These are phyloP conservation scores for Vulpes vulpes DNA, from an alignment of 2,113 vertebrate genomes.

Conservation along the genomic window DNA sequence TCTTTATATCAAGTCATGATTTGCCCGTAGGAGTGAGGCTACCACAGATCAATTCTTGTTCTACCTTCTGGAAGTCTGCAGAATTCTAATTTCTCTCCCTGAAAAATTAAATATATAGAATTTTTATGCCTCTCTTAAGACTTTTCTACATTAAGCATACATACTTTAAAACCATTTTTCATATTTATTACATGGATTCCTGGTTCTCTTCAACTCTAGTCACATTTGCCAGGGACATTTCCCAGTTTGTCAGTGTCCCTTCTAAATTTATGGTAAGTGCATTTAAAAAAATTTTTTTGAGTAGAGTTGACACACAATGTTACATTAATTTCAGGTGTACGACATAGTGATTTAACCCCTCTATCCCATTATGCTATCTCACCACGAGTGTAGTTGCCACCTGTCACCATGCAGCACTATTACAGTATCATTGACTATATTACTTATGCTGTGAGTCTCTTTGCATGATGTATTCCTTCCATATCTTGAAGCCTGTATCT, in stretches of 20 bases:
- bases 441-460: background rate
- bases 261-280: background rate
- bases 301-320: background rate
- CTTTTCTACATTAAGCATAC: background rate
- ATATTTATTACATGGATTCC: background rate
- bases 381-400: background rate
- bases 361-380: background rate
- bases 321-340: background rate
- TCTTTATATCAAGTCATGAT: background rate
- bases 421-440: background rate
- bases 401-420: background rate
- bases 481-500: background rate
- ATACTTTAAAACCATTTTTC: background rate
- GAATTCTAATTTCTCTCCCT: background rate
- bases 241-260: background rate
- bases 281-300: background rate
- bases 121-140: background rate
- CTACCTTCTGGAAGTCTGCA: background rate
- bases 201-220: background rate
- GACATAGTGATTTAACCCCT: background rate
- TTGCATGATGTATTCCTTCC: background rate
- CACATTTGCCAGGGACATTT: background rate
- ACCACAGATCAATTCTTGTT: background rate
- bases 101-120: background rate
- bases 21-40: background rate